Percentiles rank a stretch among this genome's conserved stretches.
phyloP scores from a whole-genome alignment of 2,797 vertebrate genomes.

The Sibirionetta formosa region DNA sequence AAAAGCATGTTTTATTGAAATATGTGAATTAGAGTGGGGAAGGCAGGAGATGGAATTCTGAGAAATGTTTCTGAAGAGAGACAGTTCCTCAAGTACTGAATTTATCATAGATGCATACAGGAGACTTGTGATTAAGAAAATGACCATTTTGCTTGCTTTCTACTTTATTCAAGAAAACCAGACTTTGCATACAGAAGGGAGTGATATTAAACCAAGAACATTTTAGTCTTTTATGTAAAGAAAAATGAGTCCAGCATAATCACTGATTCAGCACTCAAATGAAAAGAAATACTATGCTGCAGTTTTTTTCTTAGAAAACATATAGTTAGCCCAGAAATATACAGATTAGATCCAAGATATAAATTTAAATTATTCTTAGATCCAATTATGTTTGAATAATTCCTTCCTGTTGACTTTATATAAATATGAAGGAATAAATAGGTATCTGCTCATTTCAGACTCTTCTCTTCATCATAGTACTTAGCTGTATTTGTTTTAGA shows the following conservation, averaged over 20 bases:
- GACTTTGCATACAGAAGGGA: neutral
- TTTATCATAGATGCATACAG: neutral
- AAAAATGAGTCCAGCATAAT: neutral
- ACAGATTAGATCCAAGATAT: neutral
- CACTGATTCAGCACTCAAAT: neutral
- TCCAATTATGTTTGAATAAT: neutral
- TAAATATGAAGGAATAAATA: neutral
- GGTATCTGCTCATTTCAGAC: neutral
- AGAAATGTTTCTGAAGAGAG: neutral
- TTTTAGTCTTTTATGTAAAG: neutral
- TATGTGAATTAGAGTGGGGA: neutral
- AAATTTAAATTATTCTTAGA: neutral
- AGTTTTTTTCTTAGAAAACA: neutral
- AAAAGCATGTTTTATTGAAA: conserved; percentile 5
- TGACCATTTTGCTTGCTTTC: neutral
- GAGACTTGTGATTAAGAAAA: neutral
- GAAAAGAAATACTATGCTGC: neutral
- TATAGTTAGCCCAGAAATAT: neutral
- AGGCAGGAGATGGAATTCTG: neutral
- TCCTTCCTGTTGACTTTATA: neutral
- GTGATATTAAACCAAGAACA: neutral
- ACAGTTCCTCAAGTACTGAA: neutral
- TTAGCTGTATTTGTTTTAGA: neutral
- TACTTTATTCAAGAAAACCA: neutral
- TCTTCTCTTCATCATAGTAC: neutral